Evolutionary conservation across 37 sponge, comb jelly and placozoan species (phyloP), one percentile per base, ranked within the genome.

Genomic region (Tethya wilhelma): DNA sequence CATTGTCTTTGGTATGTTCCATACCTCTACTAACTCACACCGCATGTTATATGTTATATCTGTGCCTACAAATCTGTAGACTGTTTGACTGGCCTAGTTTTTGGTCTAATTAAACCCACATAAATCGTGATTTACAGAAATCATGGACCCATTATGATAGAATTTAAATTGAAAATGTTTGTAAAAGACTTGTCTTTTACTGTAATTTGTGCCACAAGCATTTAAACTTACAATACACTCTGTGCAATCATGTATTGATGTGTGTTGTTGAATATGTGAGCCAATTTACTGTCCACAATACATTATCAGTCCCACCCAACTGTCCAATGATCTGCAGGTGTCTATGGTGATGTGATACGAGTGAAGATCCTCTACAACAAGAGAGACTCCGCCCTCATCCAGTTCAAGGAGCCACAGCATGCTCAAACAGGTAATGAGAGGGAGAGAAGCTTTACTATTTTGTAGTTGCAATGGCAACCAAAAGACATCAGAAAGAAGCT

Each of bases 1-100:
- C 79, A 91, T 91, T 81, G 94, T 97, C 71, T 97, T 97, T 91
- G 97, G 97, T 97, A 97, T 82, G 97, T 93, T n/a, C n/a, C n/a
- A n/a, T n/a, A n/a, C n/a, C n/a, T n/a, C n/a, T n/a, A n/a, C n/a
- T n/a, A n/a, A n/a, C n/a, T n/a, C n/a, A n/a, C n/a, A n/a, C n/a
- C n/a, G n/a, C n/a, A n/a, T n/a, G n/a, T n/a, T n/a, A n/a, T n/a
- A n/a, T n/a, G n/a, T n/a, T n/a, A n/a, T n/a, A n/a, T n/a, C n/a
- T n/a, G n/a, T n/a, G n/a, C n/a, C n/a, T n/a, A n/a, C n/a, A n/a
- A n/a, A n/a, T n/a, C n/a, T n/a, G n/a, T n/a, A n/a, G n/a, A n/a
- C n/a, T n/a, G n/a, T n/a, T n/a, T n/a, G n/a, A n/a, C n/a, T 9
- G 36, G 37, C 59, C 56, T 30, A 17, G 33, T 11, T 37, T 2